Conservation (phyloP, 2,797 vertebrate species). For the Tenualosa ilisha region DNA sequence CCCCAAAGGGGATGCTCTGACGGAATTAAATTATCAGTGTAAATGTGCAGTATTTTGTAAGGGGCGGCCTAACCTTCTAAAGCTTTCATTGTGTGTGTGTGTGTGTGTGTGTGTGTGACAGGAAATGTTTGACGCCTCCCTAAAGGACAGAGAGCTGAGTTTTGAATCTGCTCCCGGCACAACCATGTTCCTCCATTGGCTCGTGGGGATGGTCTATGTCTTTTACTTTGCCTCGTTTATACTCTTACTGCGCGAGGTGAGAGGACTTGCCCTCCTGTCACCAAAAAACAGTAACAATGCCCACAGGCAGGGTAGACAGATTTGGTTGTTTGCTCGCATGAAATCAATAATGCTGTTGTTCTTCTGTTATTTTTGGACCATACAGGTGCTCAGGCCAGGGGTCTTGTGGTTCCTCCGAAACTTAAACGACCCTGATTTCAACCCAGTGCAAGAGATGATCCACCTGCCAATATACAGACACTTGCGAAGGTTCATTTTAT, state of each 20-base stretch:
- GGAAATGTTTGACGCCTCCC: constrained; percentile 97
- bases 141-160: constrained; percentile 91
- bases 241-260: constrained; percentile 90
- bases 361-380: background rate
- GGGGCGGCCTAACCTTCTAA: background rate
- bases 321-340: background rate
- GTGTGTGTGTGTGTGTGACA: constrained; percentile 57
- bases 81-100: background rate
- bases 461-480: constrained; percentile 95
- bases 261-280: constrained; percentile 29
- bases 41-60: background rate
- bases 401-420: constrained; percentile 98
- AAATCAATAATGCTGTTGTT: background rate
- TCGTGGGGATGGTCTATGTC: constrained; percentile 97
- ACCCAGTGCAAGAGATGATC: constrained; percentile 98
- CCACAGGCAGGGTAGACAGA: background rate
- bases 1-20: background rate
- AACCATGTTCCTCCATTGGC: constrained; percentile 97
- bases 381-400: constrained; percentile 91
- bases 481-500: constrained; percentile 93
- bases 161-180: constrained; percentile 94
- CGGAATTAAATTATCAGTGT: background rate
- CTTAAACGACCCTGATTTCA: constrained; percentile 96
- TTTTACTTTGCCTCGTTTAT: constrained; percentile 99
- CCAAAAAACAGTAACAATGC: background rate